These are phyloP conservation scores for Sarcophaga peregrina DNA, from an alignment of 1,140 invertebrate species.

Conservation along the genomic window DNA sequence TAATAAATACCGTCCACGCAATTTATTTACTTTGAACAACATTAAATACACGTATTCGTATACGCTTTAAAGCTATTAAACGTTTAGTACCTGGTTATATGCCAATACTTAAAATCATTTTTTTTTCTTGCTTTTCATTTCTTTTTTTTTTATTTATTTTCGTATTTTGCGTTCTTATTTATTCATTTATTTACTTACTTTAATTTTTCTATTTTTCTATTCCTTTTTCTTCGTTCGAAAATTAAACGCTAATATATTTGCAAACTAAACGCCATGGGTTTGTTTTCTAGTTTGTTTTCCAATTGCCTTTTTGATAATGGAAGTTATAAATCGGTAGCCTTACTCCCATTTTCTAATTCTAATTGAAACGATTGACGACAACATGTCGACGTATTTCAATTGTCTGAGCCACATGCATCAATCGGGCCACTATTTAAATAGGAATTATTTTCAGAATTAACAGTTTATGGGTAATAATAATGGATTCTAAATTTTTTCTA, in stretches of 20 bases:
- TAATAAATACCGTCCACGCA: conserved; percentile 43
- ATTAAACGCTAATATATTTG: conserved; percentile 34
- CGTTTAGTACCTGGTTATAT: not conserved
- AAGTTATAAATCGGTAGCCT: conserved; percentile 13
- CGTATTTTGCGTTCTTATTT: not conserved
- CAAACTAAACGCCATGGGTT: conserved; percentile 34
- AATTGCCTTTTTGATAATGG: not conserved
- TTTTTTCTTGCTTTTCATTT: not conserved
- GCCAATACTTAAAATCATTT: conserved; percentile 11
- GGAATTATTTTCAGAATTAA: too few relatives aligned
- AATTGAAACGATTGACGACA: conserved; percentile 15
- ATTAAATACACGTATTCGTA: not conserved
- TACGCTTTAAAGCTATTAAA: not conserved
- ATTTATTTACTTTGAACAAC: conserved; percentile 37
- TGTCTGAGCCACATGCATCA: conserved; percentile 12
- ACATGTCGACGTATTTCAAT: conserved; percentile 40
- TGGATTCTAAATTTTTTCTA: too few relatives aligned
- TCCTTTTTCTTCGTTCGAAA: not conserved
- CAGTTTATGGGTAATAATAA: too few relatives aligned
- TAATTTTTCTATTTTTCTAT: too few relatives aligned
- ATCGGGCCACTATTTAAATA: not conserved
- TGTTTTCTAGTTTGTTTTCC: not conserved
- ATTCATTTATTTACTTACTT: not conserved
- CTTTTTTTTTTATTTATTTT: not conserved
- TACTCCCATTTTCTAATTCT: not conserved